These are phyloP conservation scores for Trididemnum clinides DNA, from an alignment of 23 tunicate species.

Conservation along the genomic window DNA sequence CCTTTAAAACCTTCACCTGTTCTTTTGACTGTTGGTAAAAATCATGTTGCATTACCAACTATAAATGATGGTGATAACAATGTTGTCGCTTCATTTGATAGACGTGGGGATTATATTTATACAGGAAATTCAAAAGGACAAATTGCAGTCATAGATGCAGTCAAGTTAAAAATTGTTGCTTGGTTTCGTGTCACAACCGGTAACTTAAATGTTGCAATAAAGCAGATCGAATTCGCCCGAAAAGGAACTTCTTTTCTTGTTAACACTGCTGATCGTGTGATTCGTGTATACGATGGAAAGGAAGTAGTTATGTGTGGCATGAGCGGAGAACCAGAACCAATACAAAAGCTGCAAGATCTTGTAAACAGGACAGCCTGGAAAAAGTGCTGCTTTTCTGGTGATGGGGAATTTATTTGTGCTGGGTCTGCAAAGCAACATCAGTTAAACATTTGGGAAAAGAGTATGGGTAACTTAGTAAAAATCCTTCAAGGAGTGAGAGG, in stretches of 20 bases:
- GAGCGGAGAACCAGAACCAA: constrained; percentile 88
- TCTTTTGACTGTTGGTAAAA: constrained; percentile 41
- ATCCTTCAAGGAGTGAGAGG: constrained; percentile 94
- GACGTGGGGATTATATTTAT: constrained; percentile 76
- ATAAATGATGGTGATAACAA: constrained; percentile 59
- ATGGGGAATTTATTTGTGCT: constrained; percentile 92
- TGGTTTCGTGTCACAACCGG: constrained; percentile 92
- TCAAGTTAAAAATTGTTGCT: constrained; percentile 67
- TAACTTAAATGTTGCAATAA: constrained; percentile 71
- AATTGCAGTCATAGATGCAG: constrained; percentile 64
- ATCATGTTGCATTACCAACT: constrained; percentile 49
- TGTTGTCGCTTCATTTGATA: constrained; percentile 87
- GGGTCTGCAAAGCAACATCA: constrained; percentile 97
- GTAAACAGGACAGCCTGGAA: constrained; percentile 93
- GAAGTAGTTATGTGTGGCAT: constrained; percentile 93
- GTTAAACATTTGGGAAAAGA: constrained; percentile 92
- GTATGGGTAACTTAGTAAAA: constrained; percentile 83
- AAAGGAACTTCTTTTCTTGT: constrained; percentile 91
- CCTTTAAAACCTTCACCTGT: constrained; percentile 89
- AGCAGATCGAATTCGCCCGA: constrained; percentile 90
- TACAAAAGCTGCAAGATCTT: constrained; percentile 89
- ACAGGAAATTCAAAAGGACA: constrained; percentile 88
- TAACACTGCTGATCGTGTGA: constrained; percentile 90
- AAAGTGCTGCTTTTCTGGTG: constrained; percentile 94
- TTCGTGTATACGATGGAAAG: constrained; percentile 91